A percentile compares a stretch with the other conserved stretches of the same genome.
Evolutionary conservation across 2,888 invertebrate species (phyloP).

Genomic region (Drosophila picticornis): DNA sequence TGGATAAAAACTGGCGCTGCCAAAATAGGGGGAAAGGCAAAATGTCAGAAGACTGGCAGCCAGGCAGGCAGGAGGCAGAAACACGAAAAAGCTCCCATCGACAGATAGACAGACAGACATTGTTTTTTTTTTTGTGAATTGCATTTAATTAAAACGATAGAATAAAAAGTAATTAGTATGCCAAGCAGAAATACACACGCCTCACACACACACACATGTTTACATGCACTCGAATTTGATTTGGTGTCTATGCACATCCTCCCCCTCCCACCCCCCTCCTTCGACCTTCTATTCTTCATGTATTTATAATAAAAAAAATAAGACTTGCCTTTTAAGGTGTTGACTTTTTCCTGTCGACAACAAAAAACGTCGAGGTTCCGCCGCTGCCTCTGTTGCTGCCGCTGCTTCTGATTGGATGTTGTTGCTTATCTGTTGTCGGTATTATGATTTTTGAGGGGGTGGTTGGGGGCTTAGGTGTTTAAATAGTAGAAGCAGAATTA

Average conservation of each 20-base stretch:
- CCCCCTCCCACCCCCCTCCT: not conserved
- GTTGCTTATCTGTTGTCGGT: slow-evolving; percentile 25
- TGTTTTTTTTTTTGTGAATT: slow-evolving; percentile 30
- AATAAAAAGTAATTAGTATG: slow-evolving; percentile 48
- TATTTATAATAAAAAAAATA: slow-evolving; percentile 32
- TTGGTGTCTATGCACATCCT: slow-evolving; percentile 15
- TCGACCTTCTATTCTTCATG: slow-evolving; percentile 1
- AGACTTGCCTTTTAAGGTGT: slow-evolving; percentile 72
- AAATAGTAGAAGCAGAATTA: slow-evolving; percentile 15
- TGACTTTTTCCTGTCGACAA: slow-evolving; percentile 61
- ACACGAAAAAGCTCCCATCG: slow-evolving; percentile 29
- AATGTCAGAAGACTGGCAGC: slow-evolving; percentile 34
- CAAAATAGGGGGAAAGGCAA: slow-evolving; percentile 47
- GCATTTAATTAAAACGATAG: slow-evolving; percentile 50
- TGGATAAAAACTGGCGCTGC: slow-evolving; percentile 41
- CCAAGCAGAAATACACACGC: slow-evolving; percentile 15
- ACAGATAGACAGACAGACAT: slow-evolving; percentile 22
- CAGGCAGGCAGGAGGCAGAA: slow-evolving; percentile 15
- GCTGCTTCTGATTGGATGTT: slow-evolving; percentile 27
- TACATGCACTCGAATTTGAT: slow-evolving; percentile 20
- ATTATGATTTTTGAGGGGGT: slow-evolving; percentile 15
- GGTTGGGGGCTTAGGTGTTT: not conserved
- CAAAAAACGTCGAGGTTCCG: slow-evolving; percentile 29
- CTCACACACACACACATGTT: not conserved
- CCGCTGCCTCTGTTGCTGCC: slow-evolving; percentile 13